A percentile compares a stretch with the other conserved stretches of the same genome.
These are phyloP conservation scores for Grammomys dolichurus DNA, from an alignment of 2,113 vertebrate genomes.

Conservation along the genomic window DNA sequence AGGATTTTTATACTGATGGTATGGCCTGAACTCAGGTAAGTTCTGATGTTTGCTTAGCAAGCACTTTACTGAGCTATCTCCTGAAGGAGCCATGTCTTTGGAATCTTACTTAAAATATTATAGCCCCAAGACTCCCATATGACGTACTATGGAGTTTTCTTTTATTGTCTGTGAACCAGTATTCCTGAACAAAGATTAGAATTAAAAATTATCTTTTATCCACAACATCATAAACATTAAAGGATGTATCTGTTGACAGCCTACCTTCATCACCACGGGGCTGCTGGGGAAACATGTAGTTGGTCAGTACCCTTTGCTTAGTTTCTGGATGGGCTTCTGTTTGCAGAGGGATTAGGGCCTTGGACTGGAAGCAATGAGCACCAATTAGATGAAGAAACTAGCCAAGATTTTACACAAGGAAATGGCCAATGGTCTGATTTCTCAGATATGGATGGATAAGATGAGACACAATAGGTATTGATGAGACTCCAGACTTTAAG, in stretches of 20 bases:
- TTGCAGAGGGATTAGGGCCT: slow-evolving; percentile 99
- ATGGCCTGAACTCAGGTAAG: neutral
- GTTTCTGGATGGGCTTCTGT: slow-evolving; percentile 99
- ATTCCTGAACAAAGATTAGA: neutral
- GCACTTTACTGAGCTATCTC: neutral
- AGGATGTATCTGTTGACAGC: neutral
- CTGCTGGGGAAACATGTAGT: slow-evolving; percentile 99
- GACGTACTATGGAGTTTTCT: neutral
- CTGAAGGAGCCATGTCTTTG: neutral
- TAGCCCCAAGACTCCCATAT: neutral
- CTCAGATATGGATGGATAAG: neutral
- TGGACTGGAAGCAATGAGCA: slow-evolving; percentile 90
- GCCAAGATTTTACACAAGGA: neutral
- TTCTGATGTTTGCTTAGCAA: neutral
- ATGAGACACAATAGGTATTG: neutral
- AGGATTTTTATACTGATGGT: neutral
- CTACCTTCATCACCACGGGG: slow-evolving; percentile 97
- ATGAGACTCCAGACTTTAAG: neutral
- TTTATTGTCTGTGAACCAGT: neutral
- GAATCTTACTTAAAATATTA: slow-evolving; percentile 45
- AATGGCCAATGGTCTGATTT: neutral
- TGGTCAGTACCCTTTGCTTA: slow-evolving; percentile 98
- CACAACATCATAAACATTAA: neutral
- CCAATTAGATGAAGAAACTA: neutral
- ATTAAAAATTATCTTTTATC: neutral